Evolutionary conservation across 2,113 vertebrate genomes (phyloP).

Genomic region (Gallinago paraguaiae): DNA sequence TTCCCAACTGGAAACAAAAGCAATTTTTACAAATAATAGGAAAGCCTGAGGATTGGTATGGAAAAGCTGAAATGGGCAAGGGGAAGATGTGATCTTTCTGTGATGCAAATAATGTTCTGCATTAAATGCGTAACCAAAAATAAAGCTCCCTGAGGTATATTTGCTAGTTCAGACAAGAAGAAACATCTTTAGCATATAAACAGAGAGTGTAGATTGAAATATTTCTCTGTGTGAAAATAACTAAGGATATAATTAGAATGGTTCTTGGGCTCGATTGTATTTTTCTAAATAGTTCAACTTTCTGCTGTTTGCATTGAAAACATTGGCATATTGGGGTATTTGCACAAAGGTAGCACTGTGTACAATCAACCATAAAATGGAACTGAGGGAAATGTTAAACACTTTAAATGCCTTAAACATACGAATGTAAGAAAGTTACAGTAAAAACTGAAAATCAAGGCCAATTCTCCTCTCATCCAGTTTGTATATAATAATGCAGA

Average conservation of each 20-base stretch:
- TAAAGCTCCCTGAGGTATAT: constrained; percentile 56
- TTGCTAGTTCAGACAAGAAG: constrained; percentile 58
- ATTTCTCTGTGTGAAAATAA: constrained; percentile 37
- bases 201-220: neutral
- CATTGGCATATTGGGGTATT: neutral
- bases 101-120: constrained; percentile 46
- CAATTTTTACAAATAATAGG: constrained; percentile 38
- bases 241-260: constrained; percentile 27
- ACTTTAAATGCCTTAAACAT: neutral
- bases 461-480: neutral
- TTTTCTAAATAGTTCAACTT: constrained; percentile 20
- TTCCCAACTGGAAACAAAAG: constrained; percentile 46
- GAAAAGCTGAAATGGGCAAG: neutral
- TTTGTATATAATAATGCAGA: neutral
- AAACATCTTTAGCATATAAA: constrained; percentile 56
- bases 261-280: neutral
- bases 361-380: neutral
- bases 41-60: constrained; percentile 25
- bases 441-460: neutral
- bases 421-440: neutral
- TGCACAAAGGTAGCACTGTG: neutral
- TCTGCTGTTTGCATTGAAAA: neutral
- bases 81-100: constrained; percentile 16
- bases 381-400: neutral
- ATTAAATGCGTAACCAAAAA: constrained; percentile 50